Evolutionary conservation across 2,888 invertebrate species (phyloP), one percentile per base, ranked within the genome.

Genomic region (Orthosia gracilis): DNA sequence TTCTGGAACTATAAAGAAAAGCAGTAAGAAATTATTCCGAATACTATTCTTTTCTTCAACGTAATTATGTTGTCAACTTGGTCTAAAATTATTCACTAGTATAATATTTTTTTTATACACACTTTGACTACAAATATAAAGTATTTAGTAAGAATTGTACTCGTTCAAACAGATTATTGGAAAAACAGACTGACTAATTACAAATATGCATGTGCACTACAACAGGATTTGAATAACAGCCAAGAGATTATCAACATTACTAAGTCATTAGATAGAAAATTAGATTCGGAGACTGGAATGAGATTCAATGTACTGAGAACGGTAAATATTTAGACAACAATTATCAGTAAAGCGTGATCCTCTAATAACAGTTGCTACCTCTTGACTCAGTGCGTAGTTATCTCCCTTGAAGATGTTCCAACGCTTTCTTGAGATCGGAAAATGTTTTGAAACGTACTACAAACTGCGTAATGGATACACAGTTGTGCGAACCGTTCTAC

Each of bases 241-340:
- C 75, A 65, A 67, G 45, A 71, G 62, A 77, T 85, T 80, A 80
- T 73, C 74, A 73, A 79, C 74, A 73, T 85, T 66, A 82, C 62
- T 82, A 82, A 81, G 73, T 72, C 75, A 82, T 84, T 72, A 86
- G 84, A 87, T 88, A 88, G 86, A 88, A 90, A 90, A 89, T 89
- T 87, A 85, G 86, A 89, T 89, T 91, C 86, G 69, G 86, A 90
- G 89, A 88, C 89, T 89, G 88, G 87, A 90, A 90, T 92, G 88
- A 91, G 87, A 88, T 92, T 87, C 87, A 91, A 89, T 91, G 90
- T 92, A 92, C 91, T 91, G 87, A 78, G 84, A 94, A 92, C 92
- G 90, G 94, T 93, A 94, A 95, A 94, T 94, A 95, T 95, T 95
- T 95, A 93, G 93, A 94, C 92, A 94, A 94, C 93, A 94, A 95